phyloP scores from a whole-genome alignment of 2,113 vertebrate species.

The Cochlearius cochlearius region DNA sequence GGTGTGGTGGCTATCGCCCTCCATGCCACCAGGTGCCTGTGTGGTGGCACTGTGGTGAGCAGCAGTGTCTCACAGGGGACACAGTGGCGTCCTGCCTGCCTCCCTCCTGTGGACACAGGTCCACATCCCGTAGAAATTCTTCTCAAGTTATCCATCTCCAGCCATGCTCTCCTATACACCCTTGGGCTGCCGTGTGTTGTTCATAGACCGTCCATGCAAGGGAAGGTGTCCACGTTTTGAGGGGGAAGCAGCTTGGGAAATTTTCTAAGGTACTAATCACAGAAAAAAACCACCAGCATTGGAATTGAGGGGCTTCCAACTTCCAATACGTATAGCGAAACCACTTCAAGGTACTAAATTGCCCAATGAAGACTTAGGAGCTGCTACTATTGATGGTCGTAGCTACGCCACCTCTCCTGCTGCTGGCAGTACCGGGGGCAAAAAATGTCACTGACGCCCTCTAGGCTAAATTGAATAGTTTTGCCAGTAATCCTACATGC shows the following conservation, averaged over 20 bases:
- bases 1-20: neutral
- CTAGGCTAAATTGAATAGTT: neutral
- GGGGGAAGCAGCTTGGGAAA: neutral
- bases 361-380: neutral
- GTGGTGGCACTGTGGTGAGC: neutral
- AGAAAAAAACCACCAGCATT: neutral
- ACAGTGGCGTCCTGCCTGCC: neutral
- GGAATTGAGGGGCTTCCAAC: neutral
- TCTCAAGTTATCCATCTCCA: neutral
- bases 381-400: neutral
- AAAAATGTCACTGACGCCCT: neutral
- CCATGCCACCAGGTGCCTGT: rapidly evolving
- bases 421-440: neutral
- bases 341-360: neutral
- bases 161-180: neutral
- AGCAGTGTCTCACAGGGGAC: neutral
- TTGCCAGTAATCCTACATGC: neutral
- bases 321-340: neutral
- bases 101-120: neutral
- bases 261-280: neutral
- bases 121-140: neutral
- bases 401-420: neutral
- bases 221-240: neutral
- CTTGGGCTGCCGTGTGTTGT: neutral
- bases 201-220: neutral